A percentile compares a stretch with the other conserved stretches of the same genome.
These are phyloP conservation scores for Panurus biarmicus DNA, from an alignment of 2,113 vertebrate species.

Conservation along the genomic window DNA sequence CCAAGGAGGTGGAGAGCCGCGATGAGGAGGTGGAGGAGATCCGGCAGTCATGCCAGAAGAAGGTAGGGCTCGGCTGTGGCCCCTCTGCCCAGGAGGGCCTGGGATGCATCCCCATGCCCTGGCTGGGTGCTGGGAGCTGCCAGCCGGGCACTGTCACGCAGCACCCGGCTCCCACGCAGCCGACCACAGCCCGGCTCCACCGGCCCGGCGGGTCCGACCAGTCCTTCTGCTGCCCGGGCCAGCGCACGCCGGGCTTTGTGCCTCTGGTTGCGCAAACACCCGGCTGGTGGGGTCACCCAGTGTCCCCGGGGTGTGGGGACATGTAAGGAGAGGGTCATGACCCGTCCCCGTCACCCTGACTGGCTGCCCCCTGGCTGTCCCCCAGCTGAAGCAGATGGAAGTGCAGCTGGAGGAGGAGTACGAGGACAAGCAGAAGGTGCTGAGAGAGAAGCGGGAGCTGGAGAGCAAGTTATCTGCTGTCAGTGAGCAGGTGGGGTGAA, in stretches of 20 bases:
- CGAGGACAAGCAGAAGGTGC: constrained; percentile 93
- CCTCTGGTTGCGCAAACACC: not conserved
- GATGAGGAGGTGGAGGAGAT: constrained; percentile 96
- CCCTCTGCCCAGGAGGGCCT: too few species aligned
- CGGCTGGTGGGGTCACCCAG: rapidly evolving
- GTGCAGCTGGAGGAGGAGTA: constrained; percentile 95
- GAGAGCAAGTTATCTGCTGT: constrained; percentile 82
- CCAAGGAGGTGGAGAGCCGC: constrained; percentile 91
- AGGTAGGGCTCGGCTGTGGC: constrained; percentile 60
- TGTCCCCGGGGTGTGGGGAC: not conserved
- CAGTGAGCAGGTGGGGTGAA: constrained; percentile 80
- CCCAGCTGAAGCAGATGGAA: constrained; percentile 92
- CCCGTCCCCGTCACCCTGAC: rapidly evolving
- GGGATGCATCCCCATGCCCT: not conserved
- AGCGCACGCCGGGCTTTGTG: not conserved
- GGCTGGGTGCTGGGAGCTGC: not conserved
- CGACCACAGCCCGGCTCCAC: not conserved
- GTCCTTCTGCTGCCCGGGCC: not conserved
- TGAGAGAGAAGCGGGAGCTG: constrained; percentile 89
- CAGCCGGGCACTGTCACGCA: not conserved
- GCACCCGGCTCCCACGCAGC: not conserved
- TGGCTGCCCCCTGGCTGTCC: not conserved
- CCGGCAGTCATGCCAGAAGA: constrained; percentile 93
- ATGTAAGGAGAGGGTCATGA: not conserved
- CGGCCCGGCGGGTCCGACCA: not conserved